Base-by-base conservation (phyloP, 2,888 invertebrate genomes). In the Perizoma flavofasciatum region DNA sequence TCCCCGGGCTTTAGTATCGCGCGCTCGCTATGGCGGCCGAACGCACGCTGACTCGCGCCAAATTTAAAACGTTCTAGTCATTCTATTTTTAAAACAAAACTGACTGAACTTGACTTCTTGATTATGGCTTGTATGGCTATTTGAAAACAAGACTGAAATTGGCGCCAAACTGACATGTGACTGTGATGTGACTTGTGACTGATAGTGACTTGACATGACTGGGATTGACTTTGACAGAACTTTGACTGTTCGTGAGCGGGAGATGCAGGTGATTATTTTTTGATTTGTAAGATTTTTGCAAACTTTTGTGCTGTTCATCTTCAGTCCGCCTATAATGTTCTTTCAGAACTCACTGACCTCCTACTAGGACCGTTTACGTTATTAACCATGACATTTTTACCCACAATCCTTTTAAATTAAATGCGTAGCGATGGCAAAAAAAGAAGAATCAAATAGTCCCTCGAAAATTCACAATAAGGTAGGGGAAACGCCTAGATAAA, bases 11-110 rank as follows among this genome's bases (percentile, higher is more conserved):
- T 68, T 86, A 91, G 91, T 91, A 35, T 58, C 70, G 81, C 86
- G 86, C 82, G 71, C 74, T 58, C 85, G 85, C 83, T 62, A 87
- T 88, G 89, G 86, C 85, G 80, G 77, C 70, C 62, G 76, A 76
- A 77, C 88, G 88, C 82, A 72, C 70, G 68, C 76, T 71, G 69
- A 66, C 71, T 65, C 83, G 83, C 79, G 78, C 78, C 70, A 82
- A 82, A 81, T 78, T 78, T 71, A 80, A 81, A 81, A 55, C 50
- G 71, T 68, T 80, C 88, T 89, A 88, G 88, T 87, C 89, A 81
- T 78, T 76, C 69, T 65, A 69, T 64, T 68, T 66, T 71, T 56
- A 63, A 60, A 58, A 69, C 3, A 22, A 22, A 65, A 70, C 68
- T 70, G 72, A 56, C n/a, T n/a, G n/a, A n/a, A n/a, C n/a, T n/a